phyloP scores from a whole-genome alignment of 2,113 vertebrate species.

The Cavia porcellus region DNA sequence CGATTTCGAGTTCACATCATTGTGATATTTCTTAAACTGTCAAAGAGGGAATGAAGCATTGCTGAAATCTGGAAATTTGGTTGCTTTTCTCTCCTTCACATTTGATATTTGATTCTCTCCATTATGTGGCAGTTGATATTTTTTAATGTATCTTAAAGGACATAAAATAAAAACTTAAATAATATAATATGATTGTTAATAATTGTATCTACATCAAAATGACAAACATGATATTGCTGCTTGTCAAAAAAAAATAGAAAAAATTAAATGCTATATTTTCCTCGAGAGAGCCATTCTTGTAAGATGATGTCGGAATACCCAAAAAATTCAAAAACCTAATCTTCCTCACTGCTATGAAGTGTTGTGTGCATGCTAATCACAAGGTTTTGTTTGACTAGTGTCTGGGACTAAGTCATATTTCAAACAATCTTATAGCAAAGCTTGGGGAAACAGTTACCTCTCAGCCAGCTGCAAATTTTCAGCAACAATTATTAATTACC shows the following conservation, averaged over 20 bases:
- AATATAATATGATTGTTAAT: conserved; percentile 99
- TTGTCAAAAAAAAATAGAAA: neutral
- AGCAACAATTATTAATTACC: neutral
- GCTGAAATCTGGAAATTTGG: conserved; percentile 92
- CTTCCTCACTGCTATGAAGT: neutral
- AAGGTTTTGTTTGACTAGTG: neutral
- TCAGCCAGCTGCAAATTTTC: conserved; percentile 1
- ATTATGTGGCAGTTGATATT: conserved; percentile 92
- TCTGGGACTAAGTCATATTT: neutral
- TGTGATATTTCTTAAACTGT: conserved; percentile 92
- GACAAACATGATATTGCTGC: conserved; percentile 84
- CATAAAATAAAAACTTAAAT: conserved; percentile 92
- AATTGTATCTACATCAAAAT: conserved; percentile 98
- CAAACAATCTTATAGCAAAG: neutral
- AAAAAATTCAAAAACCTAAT: neutral
- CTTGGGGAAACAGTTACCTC: neutral
- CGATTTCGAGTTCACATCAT: conserved; percentile 92
- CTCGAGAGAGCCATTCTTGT: neutral
- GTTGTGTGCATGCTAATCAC: neutral
- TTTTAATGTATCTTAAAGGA: conserved; percentile 96
- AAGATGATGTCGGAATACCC: neutral
- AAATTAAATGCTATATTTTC: neutral
- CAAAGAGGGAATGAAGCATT: conserved; percentile 90
- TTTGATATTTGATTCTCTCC: conserved; percentile 84
- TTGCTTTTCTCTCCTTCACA: conserved; percentile 92